Evolutionary conservation across 2,113 vertebrate species (phyloP), one percentile per base, ranked within the genome.

Genomic region (Cottus gobio): DNA sequence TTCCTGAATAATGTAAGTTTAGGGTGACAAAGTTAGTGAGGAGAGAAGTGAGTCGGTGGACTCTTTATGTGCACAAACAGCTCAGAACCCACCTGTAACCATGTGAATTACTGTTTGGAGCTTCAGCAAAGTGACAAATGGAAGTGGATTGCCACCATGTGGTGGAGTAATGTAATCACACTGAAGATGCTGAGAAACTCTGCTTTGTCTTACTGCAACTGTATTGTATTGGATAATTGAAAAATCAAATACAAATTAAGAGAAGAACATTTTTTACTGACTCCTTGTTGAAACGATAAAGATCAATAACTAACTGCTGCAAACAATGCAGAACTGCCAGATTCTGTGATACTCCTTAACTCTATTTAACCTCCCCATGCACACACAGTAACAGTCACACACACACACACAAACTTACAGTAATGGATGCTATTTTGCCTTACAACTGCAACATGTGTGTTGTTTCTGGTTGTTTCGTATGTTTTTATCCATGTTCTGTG

Each of bases 71-170:
- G 66, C 42, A 69, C 11, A 39, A 28, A 13, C 24, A 30, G 22
- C 63, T 16, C 26, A 22, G 26, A 50, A 64, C 67, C 66, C 46
- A 90, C 71, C 78, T 82, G 80, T 85, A 75, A 82, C 68, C 71
- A 50, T 56, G 52, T 16, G 62, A 30, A 80, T 36, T 28, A 11
- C 11, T 5, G 12, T 52, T 36, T 26, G 0, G 13, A 0, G 2
- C 9, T 9, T 6, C 7, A 6, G 18, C 26, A 28, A 66, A 54
- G 10, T 6, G 56, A 85, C 7, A 6, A 46, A 58, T 87, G 80
- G 81, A 71, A 44, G 76, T 24, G 24, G 63, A 75, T 37, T 83
- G 92, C 92, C 92, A 82, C 82, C 91, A 42, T 90, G 90, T 92
- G 92, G 92, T 8, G 18, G 26, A 68, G 26, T 16, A 3, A 58